These are phyloP conservation scores for Drosophila nannoptera DNA, from an alignment of 1,140 invertebrate species.

Conservation along the genomic window DNA sequence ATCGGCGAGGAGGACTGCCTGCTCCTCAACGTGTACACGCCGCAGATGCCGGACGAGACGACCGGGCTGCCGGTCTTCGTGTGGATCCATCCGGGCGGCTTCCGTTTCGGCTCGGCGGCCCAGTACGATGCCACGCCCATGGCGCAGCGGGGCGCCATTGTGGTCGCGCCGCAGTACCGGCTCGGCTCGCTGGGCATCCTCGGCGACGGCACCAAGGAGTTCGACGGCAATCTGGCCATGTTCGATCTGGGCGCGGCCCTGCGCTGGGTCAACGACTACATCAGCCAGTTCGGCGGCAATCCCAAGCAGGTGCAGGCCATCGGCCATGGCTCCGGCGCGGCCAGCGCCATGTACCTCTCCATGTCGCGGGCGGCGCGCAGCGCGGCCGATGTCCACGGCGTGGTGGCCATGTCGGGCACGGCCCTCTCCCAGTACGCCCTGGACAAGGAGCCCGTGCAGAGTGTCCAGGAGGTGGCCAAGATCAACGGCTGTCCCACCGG, in stretches of 20 bases:
- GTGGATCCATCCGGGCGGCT: slow-evolving; percentile 84
- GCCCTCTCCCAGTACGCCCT: slow-evolving; percentile 83
- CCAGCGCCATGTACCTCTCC: slow-evolving; percentile 81
- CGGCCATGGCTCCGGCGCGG: slow-evolving; percentile 85
- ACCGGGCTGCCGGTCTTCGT: slow-evolving; percentile 82
- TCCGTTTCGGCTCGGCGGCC: slow-evolving; percentile 83
- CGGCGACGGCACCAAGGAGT: slow-evolving; percentile 83
- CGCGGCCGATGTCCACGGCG: slow-evolving; percentile 80
- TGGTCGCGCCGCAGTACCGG: slow-evolving; percentile 90
- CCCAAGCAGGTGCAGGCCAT: slow-evolving; percentile 83
- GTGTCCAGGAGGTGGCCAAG: slow-evolving; percentile 80
- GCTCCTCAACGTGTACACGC: slow-evolving; percentile 88
- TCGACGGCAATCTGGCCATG: slow-evolving; percentile 85
- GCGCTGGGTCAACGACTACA: slow-evolving; percentile 84
- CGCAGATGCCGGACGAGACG: slow-evolving; percentile 81
- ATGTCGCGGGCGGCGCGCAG: slow-evolving; percentile 81
- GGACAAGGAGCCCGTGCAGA: slow-evolving; percentile 81
- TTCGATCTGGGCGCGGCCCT: slow-evolving; percentile 85
- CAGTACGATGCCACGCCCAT: slow-evolving; percentile 83
- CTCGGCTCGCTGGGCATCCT: slow-evolving; percentile 89
- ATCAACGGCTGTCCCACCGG: slow-evolving; percentile 81
- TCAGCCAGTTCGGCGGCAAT: slow-evolving; percentile 85
- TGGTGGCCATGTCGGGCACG: slow-evolving; percentile 85
- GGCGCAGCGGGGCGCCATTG: slow-evolving; percentile 83
- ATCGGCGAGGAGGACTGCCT: slow-evolving; percentile 87